These are phyloP conservation scores for Drosophila guanche DNA, from an alignment of 1,140 invertebrate species.

Conservation along the genomic window DNA sequence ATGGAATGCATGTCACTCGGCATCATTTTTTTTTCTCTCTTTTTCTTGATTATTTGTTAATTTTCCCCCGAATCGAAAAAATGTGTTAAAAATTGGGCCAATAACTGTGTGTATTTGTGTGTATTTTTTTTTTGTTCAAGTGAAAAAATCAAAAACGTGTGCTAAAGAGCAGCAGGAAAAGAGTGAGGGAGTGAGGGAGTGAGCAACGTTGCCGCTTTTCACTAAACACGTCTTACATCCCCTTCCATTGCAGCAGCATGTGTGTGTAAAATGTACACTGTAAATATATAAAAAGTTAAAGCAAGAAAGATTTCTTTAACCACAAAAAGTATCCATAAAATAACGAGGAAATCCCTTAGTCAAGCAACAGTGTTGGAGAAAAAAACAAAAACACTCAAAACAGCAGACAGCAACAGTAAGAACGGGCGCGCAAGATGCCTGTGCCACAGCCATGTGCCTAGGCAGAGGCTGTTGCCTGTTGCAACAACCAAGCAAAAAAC, in stretches of 20 bases:
- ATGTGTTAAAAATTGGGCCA: neutral
- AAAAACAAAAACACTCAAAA: slow-evolving; percentile 6
- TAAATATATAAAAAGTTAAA: slow-evolving; percentile 45
- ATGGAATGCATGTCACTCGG: neutral
- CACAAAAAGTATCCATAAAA: slow-evolving; percentile 20
- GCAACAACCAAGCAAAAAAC: slow-evolving; percentile 7
- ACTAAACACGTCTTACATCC: neutral
- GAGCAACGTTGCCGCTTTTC: slow-evolving; percentile 41
- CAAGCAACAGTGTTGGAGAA: slow-evolving; percentile 2
- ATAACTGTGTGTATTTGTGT: neutral
- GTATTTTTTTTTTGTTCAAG: neutral
- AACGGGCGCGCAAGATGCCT: slow-evolving; percentile 8
- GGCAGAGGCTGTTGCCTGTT: slow-evolving; percentile 27
- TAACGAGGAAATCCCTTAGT: slow-evolving; percentile 3
- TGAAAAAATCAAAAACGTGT: slow-evolving; percentile 3
- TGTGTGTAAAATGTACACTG: slow-evolving; percentile 20
- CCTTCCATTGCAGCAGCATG: slow-evolving; percentile 42
- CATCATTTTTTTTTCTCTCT: slow-evolving; percentile 2
- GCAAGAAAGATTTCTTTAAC: slow-evolving; percentile 9
- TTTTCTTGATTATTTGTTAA: neutral
- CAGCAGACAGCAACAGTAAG: slow-evolving; percentile 6
- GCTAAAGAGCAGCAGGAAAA: too few relatives aligned
- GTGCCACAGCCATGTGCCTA: slow-evolving; percentile 3
- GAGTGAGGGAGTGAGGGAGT: neutral
- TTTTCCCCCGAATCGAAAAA: neutral